Percentiles rank a stretch among this genome's conserved stretches.
phyloP scores from a whole-genome alignment of 2,888 invertebrate species.

The Macrophya annulata region DNA sequence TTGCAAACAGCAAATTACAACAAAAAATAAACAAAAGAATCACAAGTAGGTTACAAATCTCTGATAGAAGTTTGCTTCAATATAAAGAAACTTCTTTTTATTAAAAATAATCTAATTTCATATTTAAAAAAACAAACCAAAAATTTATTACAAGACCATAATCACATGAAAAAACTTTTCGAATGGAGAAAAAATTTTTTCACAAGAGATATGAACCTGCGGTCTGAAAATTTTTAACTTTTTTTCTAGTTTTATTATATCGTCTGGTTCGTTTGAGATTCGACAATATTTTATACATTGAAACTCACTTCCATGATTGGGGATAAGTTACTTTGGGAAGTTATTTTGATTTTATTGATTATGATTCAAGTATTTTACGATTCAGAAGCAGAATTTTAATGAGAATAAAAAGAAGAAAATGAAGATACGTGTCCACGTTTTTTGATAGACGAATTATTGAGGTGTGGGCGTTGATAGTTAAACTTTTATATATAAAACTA shows the following conservation, averaged over 20 bases:
- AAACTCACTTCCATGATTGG: not conserved
- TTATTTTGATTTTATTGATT: not conserved
- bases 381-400: not conserved
- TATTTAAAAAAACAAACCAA: not conserved
- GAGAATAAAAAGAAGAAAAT: not conserved
- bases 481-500: not conserved
- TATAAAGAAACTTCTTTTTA: not conserved
- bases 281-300: not conserved
- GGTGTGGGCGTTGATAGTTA: not conserved
- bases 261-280: not conserved
- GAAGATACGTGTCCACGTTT: not conserved
- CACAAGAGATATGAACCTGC: not conserved
- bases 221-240: not conserved
- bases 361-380: conserved; percentile 19
- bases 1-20: conserved; percentile 6
- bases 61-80: not conserved
- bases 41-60: not conserved
- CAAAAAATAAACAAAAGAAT: too few relatives aligned
- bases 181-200: not conserved
- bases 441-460: not conserved
- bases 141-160: not conserved
- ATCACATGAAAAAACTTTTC: not conserved
- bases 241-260: not conserved
- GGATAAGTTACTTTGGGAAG: not conserved
- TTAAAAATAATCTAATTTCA: not conserved